These are phyloP conservation scores for Percina caprodes DNA, from an alignment of 2,113 vertebrate species.

Conservation along the genomic window DNA sequence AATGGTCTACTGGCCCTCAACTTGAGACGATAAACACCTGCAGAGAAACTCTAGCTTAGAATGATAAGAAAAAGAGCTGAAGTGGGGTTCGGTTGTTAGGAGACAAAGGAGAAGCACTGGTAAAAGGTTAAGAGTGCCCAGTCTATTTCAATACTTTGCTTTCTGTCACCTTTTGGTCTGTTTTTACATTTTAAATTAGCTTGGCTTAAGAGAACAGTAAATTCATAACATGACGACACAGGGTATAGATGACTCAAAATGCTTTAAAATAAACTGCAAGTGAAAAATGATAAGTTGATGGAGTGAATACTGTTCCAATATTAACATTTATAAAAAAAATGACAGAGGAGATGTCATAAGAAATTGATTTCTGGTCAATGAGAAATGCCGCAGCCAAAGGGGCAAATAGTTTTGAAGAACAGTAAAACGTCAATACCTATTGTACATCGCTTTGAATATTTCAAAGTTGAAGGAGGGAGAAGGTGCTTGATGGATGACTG, in stretches of 20 bases:
- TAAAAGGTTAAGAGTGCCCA: conserved; percentile 57
- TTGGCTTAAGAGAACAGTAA: conserved; percentile 31
- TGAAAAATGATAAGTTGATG: conserved; percentile 46
- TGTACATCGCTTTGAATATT: conserved; percentile 47
- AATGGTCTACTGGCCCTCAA: conserved; percentile 64
- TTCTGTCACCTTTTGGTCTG: conserved; percentile 49
- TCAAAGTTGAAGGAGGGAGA: conserved; percentile 38
- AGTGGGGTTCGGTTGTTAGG: conserved; percentile 55
- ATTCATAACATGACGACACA: conserved; percentile 27
- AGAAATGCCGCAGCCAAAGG: conserved; percentile 53
- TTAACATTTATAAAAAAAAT: conserved; percentile 55
- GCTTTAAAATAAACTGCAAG: conserved; percentile 27
- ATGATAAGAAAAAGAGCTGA: conserved; percentile 45
- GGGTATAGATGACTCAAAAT: conserved; percentile 10
- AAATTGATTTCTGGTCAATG: conserved; percentile 59
- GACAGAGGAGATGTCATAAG: conserved; percentile 46
- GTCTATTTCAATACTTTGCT: conserved; percentile 56
- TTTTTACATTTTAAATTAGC: conserved; percentile 55
- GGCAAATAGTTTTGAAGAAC: conserved; percentile 53
- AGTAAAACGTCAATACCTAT: conserved; percentile 60
- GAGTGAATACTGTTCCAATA: conserved; percentile 45
- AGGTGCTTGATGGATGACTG: conserved; percentile 58
- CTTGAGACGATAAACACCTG: conserved; percentile 69
- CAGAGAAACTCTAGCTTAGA: conserved; percentile 55
- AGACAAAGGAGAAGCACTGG: conserved; percentile 47